Percentiles rank a stretch among this genome's conserved stretches.
Evolutionary conservation across 2,888 invertebrate genomes (phyloP).

Genomic region (Mechanitis messenoides): DNA sequence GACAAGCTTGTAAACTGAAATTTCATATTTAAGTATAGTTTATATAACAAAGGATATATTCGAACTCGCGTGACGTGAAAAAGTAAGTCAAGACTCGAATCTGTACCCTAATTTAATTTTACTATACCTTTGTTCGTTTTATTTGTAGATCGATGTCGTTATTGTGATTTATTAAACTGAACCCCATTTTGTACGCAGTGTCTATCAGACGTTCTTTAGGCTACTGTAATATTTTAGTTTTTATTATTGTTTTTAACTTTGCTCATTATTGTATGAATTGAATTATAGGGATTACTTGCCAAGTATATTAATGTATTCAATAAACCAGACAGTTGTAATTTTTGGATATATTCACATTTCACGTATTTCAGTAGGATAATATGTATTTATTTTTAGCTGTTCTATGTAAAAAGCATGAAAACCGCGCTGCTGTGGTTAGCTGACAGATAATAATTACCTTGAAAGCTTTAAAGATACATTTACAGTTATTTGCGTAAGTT

Average conservation of each 20-base stretch:
- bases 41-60: slow-evolving; percentile 38
- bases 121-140: slow-evolving; percentile 53
- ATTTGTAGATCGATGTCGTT: slow-evolving; percentile 52
- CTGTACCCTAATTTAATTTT: slow-evolving; percentile 66
- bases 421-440: no score
- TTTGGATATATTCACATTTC: no score
- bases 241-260: slow-evolving; percentile 23
- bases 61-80: slow-evolving; percentile 54
- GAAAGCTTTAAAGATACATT: no score
- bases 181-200: slow-evolving; percentile 21
- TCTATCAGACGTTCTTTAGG: slow-evolving; percentile 25
- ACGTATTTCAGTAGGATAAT: no score
- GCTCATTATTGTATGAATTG: slow-evolving; percentile 6
- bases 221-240: slow-evolving; percentile 21
- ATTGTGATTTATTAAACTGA: slow-evolving; percentile 52
- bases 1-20: no score
- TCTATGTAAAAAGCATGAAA: no score
- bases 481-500: no score
- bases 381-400: no score
- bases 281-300: not conserved
- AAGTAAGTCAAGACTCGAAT: slow-evolving; percentile 64
- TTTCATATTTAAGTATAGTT: not conserved
- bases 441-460: no score
- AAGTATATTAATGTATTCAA: no score
- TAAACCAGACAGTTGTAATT: no score